Conservation (phyloP, 2,797 vertebrate species). For the Semotilus atromaculatus region DNA sequence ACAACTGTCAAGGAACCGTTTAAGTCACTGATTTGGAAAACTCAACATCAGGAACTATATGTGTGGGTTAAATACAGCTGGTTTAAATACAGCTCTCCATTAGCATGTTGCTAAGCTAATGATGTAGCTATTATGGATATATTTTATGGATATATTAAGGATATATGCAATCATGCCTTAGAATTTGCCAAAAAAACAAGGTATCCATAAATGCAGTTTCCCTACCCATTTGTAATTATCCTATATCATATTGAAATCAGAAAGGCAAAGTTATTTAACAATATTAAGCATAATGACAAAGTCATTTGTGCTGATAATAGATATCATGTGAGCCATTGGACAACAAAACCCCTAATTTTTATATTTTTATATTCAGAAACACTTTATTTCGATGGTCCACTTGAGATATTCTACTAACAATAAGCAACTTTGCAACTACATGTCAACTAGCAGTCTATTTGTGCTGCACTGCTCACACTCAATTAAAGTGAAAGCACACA, state of each 20-base stretch:
- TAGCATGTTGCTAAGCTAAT: background rate
- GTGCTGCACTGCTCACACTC: too few relatives aligned
- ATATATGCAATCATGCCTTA: background rate
- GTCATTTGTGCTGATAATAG: background rate
- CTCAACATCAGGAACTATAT: background rate
- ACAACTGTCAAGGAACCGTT: background rate
- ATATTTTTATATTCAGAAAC: background rate
- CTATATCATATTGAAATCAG: background rate
- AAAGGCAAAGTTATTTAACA: background rate
- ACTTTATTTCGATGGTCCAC: background rate
- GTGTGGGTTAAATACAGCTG: too few relatives aligned
- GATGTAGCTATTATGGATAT: background rate
- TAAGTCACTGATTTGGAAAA: constrained; percentile 3
- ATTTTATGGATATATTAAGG: background rate
- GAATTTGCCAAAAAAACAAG: background rate
- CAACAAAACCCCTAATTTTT: background rate
- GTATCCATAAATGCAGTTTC: background rate
- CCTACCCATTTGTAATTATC: background rate
- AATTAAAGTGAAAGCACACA: too few relatives aligned
- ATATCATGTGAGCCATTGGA: background rate
- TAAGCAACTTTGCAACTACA: background rate
- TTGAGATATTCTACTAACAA: background rate
- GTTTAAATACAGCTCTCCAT: background rate
- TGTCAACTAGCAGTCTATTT: too few relatives aligned
- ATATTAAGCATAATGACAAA: background rate